Conservation (phyloP, 2,888 invertebrate genomes). For the Stegana nigrithorax region DNA sequence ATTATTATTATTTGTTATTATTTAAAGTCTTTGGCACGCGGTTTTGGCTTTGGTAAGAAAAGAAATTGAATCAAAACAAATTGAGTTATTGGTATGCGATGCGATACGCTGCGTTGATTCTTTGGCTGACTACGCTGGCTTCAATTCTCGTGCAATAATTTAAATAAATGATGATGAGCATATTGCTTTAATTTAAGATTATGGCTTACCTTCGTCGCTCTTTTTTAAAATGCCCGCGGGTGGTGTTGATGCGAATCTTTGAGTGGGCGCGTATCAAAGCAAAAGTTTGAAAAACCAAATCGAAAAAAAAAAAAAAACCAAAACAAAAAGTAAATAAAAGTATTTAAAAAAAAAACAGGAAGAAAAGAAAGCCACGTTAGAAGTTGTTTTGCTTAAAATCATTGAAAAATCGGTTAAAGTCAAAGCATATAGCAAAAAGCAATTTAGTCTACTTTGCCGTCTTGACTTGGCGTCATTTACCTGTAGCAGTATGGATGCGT, state of each 20-base stretch:
- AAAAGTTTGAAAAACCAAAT: too few species aligned
- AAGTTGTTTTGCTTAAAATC: too few species aligned
- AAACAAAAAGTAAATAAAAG: too few species aligned
- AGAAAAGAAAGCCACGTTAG: too few species aligned
- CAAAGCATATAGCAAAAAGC: too few species aligned
- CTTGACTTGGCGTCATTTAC: conserved; percentile 46
- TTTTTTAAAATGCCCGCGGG: conserved; percentile 66
- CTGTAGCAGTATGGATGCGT: conserved; percentile 68
- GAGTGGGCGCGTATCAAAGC: conserved; percentile 12
- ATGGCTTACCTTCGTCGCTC: conserved; percentile 66
- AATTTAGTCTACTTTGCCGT: background rate
- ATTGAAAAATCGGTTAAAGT: too few species aligned
- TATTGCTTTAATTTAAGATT: conserved; percentile 40
- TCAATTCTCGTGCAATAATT: too few species aligned
- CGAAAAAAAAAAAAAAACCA: background rate
- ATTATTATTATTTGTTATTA: conserved; percentile 49
- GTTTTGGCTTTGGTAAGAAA: conserved; percentile 42
- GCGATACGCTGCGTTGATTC: too few species aligned
- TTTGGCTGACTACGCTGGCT: too few species aligned
- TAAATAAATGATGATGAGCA: conserved; percentile 61
- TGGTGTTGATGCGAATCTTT: conserved; percentile 64
- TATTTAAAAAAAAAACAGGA: background rate
- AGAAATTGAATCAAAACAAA: conserved; percentile 46
- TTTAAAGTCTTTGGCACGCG: conserved; percentile 57
- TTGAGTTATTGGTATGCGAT: conserved; percentile 55